A percentile compares a stretch with the other conserved stretches of the same genome.
Conservation (phyloP, 1,140 invertebrate species). For the Heliconius hewitsoni region DNA sequence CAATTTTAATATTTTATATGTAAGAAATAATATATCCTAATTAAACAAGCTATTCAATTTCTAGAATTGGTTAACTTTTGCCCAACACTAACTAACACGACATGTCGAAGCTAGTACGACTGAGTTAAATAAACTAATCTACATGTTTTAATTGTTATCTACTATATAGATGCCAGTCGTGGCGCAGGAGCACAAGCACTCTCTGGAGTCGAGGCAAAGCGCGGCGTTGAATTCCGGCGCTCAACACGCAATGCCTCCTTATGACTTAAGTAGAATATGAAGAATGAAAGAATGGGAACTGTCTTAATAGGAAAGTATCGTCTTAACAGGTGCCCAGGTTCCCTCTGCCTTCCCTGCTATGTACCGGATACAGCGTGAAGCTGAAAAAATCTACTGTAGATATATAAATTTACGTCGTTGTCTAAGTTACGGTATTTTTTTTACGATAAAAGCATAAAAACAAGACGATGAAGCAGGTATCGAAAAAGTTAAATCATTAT, state of each 20-base stretch:
- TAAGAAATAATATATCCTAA: neutral
- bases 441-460: neutral
- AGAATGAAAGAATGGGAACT: too few relatives aligned
- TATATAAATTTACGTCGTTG: too few relatives aligned
- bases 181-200: too few relatives aligned
- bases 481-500: neutral
- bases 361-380: too few relatives aligned
- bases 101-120: neutral
- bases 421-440: neutral
- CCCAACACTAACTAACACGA: neutral
- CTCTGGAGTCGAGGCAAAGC: too few relatives aligned
- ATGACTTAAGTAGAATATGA: too few relatives aligned
- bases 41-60: neutral
- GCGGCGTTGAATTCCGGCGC: too few relatives aligned
- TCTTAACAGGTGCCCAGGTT: too few relatives aligned
- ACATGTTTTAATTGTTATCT: neutral
- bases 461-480: neutral
- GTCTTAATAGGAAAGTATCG: too few relatives aligned
- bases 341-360: too few relatives aligned
- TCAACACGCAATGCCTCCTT: too few relatives aligned
- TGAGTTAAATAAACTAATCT: neutral
- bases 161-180: neutral
- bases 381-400: too few relatives aligned
- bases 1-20: neutral
- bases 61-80: conserved; percentile 2